phyloP scores from a whole-genome alignment of 2,888 invertebrate genomes.

The Cinara cedri region DNA sequence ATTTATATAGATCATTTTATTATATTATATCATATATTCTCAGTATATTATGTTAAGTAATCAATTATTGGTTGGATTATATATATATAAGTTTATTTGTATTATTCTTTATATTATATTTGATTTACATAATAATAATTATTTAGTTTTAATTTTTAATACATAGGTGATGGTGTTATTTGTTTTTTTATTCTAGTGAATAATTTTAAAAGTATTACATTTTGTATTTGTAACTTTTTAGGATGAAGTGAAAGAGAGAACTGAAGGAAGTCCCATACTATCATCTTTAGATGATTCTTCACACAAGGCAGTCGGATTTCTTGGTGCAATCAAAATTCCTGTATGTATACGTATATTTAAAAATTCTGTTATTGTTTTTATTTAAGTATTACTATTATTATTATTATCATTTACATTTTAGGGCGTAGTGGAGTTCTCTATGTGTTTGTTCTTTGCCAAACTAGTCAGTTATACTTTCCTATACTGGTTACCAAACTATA shows the following conservation, averaged over 20 bases:
- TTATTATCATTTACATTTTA: constrained; percentile 61
- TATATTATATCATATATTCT: neutral
- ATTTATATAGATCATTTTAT: neutral
- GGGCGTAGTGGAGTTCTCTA: constrained; percentile 91
- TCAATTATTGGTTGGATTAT: no score
- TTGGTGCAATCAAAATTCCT: constrained; percentile 81
- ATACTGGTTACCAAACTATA: constrained; percentile 93
- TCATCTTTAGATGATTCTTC: constrained; percentile 59
- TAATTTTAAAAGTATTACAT: neutral
- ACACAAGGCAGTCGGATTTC: constrained; percentile 75
- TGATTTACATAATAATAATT: neutral
- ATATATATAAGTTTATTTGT: no score
- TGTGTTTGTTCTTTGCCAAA: constrained; percentile 94
- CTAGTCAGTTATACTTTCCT: constrained; percentile 96
- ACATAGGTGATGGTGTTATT: constrained; percentile 28
- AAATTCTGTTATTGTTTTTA: no score
- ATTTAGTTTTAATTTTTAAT: constrained; percentile 22
- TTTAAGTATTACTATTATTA: neutral
- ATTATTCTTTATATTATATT: no score
- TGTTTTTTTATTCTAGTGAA: neutral
- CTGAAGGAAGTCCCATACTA: constrained; percentile 64
- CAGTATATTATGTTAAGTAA: neutral
- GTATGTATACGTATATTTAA: no score
- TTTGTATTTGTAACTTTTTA: constrained; percentile 55
- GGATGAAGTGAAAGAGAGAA: constrained; percentile 60